A percentile compares a stretch with the other conserved stretches of the same genome.
These are phyloP conservation scores for Bibio marci DNA, from an alignment of 2,888 invertebrate species.

Conservation along the genomic window DNA sequence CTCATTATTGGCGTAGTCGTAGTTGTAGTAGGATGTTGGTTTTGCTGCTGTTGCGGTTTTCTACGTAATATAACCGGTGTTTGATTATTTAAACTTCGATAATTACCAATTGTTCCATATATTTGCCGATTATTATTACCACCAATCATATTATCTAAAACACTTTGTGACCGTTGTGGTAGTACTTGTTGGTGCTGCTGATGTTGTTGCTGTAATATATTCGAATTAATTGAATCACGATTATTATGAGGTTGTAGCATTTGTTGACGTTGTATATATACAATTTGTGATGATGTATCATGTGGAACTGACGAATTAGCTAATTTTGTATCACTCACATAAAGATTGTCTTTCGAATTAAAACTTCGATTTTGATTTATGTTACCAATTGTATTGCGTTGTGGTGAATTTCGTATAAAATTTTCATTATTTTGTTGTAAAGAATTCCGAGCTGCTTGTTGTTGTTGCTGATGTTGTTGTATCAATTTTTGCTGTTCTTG, in stretches of 20 bases:
- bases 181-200: conserved; percentile 4
- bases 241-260: too few relatives aligned
- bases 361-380: conserved; percentile 17
- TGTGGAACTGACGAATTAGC: too few relatives aligned
- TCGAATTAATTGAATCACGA: too few relatives aligned
- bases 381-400: conserved; percentile 24
- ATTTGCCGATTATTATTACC: too few relatives aligned
- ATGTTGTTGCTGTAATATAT: conserved; percentile 1
- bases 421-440: conserved; percentile 5
- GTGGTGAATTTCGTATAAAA: conserved; percentile 22
- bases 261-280: too few relatives aligned
- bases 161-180: conserved; percentile 24
- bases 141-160: conserved; percentile 20
- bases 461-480: conserved; percentile 7
- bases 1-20: background rate
- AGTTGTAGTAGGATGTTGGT: background rate
- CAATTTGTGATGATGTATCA: too few relatives aligned
- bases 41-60: background rate
- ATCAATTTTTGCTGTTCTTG: background rate
- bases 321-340: too few relatives aligned
- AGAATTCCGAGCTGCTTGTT: background rate
- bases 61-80: background rate
- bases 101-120: background rate
- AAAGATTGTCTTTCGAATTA: conserved; percentile 19
- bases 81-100: background rate